A percentile compares a stretch with the other conserved stretches of the same genome.
Evolutionary conservation across 2,113 vertebrate species (phyloP).

Genomic region (Myotis yumanensis): DNA sequence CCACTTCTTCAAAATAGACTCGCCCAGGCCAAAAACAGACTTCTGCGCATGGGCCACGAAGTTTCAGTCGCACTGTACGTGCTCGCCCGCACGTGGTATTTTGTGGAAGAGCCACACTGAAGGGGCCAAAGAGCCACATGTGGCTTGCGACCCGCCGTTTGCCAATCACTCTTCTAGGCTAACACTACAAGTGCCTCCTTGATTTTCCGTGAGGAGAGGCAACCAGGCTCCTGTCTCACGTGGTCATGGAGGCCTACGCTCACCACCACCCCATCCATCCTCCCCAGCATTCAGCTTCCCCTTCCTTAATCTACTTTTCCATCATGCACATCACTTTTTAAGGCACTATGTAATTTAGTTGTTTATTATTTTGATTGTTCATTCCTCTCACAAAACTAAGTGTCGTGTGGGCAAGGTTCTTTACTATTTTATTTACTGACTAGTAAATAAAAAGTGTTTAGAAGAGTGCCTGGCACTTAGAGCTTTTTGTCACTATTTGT

Average conservation of each 20-base stretch:
- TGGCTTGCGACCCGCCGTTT: no score
- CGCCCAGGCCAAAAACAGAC: no score
- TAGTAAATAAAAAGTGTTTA: background rate
- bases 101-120: no score
- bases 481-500: background rate
- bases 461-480: background rate
- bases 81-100: no score
- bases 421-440: background rate
- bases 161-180: background rate
- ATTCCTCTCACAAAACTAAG: background rate
- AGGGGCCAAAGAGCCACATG: no score
- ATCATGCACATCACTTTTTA: background rate
- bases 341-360: background rate
- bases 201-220: background rate
- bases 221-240: accelerated
- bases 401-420: background rate
- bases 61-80: no score
- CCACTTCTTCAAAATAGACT: no score
- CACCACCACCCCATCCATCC: accelerated
- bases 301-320: background rate
- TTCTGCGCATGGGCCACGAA: no score
- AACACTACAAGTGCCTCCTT: background rate
- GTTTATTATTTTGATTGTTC: background rate
- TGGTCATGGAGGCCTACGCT: accelerated
- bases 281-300: no score